Base-by-base conservation (phyloP, 2,888 invertebrate genomes). In the Oligia latruncula region DNA sequence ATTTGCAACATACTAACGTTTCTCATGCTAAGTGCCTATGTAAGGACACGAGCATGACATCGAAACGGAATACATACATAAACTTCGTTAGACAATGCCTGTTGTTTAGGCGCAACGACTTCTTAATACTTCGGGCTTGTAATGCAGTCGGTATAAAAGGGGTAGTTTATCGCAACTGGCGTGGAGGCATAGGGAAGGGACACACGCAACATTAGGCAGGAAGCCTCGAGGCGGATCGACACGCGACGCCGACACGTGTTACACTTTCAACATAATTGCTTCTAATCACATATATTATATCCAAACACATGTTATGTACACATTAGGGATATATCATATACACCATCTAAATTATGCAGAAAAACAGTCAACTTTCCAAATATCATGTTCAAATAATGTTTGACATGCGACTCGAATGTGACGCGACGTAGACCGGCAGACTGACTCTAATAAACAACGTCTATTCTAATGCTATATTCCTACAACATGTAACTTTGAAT, bases 261-360 rank as follows among this genome's bases (percentile, higher is more conserved):
- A 95, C 95, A 95, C 95, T 95, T 95, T 95, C 94, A 95, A 95
- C 95, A 92, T 96, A 96, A 96, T 96, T 96, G 95, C 94, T 94
- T 94, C 94, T 96, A 95, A 96, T 96, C 94, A 93, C 93, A 92
- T 91, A 90, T 90, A 91, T 91, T 91, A 90, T 89, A 85, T 72
- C 74, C 66, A 74, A 85, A 80, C 62, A 77, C 76, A 80, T 81
- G 70, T 71, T 76, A 64, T 74, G 71, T 87, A 65, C 58, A 83
- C 71, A 75, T 71, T 77, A 80, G 15, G 71, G 65, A 84, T 43
- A 82, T 40, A 40, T 40, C 40, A 40, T 35, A 35, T 43, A 73
- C 65, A 74, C 43, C 62, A 66, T 64, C 64, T 46, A 64, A 84
- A 83, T 71, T 70, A 76, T 80, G 68, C 49, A 75, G 9, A 70